Percentiles rank a stretch among this genome's conserved stretches.
Evolutionary conservation across 2,113 vertebrate genomes (phyloP).

Genomic region (Nesoenas mayeri): DNA sequence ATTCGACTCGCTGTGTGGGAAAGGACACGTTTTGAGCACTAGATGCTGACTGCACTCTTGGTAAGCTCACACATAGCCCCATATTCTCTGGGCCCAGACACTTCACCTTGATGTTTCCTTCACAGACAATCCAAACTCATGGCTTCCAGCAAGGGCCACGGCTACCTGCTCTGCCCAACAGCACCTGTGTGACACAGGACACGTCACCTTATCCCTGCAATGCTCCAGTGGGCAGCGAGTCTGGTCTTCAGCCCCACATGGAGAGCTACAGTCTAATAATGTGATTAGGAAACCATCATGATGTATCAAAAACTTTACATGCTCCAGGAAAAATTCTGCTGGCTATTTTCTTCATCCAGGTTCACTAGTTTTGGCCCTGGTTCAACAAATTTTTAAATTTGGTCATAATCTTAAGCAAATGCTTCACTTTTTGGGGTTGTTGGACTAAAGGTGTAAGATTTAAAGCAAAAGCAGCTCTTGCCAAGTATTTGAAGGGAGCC

Average conservation of each 20-base stretch:
- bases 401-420: neutral
- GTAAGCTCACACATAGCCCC: neutral
- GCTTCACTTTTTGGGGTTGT: neutral
- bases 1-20: fast-evolving
- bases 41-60: neutral
- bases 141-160: neutral
- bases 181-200: fast-evolving
- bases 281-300: neutral
- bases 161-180: neutral
- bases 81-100: neutral
- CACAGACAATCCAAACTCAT: neutral
- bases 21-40: neutral
- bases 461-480: neutral
- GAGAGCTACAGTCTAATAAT: neutral
- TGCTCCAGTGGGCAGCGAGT: neutral
- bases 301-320: neutral
- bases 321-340: neutral
- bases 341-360: neutral
- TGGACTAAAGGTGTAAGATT: neutral
- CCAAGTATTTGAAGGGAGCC: neutral
- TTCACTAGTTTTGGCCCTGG: neutral
- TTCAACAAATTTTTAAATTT: neutral
- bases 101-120: neutral
- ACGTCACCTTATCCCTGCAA: fast-evolving
- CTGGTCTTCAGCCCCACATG: neutral